Evolutionary conservation across 1,140 invertebrate genomes (phyloP), one percentile per base, ranked within the genome.

Genomic region (Drosophila athabasca): DNA sequence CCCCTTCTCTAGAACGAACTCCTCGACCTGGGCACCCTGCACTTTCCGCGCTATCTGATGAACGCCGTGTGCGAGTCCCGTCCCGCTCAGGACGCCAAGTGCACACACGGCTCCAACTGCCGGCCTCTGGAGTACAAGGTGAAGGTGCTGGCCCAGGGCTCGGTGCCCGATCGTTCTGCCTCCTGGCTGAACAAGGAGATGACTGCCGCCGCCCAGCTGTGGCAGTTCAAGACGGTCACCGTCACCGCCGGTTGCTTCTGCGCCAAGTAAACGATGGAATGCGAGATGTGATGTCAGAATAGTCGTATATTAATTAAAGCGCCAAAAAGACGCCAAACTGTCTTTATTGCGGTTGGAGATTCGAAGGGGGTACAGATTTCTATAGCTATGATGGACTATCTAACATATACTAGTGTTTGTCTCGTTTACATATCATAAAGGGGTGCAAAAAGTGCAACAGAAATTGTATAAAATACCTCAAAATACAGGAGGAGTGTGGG

Each of bases 171-270:
- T 29, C 50, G 55, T 39, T 11, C 48, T 2, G 68, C 71, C 6
- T 44, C 74, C 39, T 89, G 82, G 84, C 24, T 89, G 17, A 61
- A 75, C 39, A 77, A 83, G 55, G 74, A 78, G 6, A 13, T 60
- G 22, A 19, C 69, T 8, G n/a, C 19, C 13, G n/a, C 19, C 13
- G 45, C 44, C 2, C 75, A 72, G 35, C 41, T 61, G 35, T 91
- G 90, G 90, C 62, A 90, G 48, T 91, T 91, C 19, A 76, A 79
- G 49, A 90, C 88, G 0, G 77, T 91, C 15, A 88, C 81, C 17
- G 90, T 91, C 11, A 76, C 88, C 9, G 90, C 90, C 41, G 90
- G 90, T 26, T 91, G 90, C 62, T 91, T 91, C 52, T 91, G 90
- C 58, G 81, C 90, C 22, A 90, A 90, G 24, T 88, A 60, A 76